Percentiles rank a stretch among this genome's conserved stretches.
phyloP scores from a whole-genome alignment of 23 tunicate species.

The Styela clava region DNA sequence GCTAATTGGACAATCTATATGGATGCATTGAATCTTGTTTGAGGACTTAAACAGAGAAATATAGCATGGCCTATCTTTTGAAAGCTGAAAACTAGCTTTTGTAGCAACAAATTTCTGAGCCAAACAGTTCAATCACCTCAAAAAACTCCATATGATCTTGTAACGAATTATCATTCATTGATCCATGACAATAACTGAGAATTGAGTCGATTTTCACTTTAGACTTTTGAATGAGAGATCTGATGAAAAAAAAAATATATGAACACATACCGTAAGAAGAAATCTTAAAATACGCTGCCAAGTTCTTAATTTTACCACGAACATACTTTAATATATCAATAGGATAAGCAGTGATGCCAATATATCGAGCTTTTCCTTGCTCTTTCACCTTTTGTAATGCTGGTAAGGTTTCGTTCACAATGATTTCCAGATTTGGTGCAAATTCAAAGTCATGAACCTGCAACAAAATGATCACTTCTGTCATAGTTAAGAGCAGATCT shows the following conservation, averaged over 20 bases:
- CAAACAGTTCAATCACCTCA: slow-evolving; percentile 44
- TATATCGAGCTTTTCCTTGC: slow-evolving; percentile 76
- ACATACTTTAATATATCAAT: slow-evolving; percentile 47
- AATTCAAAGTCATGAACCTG: slow-evolving; percentile 89
- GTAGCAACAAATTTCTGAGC: too few relatives aligned
- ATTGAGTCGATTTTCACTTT: slow-evolving; percentile 76
- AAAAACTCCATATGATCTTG: slow-evolving; percentile 55
- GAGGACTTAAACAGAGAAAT: too few relatives aligned
- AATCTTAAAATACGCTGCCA: too few relatives aligned
- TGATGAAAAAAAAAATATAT: neutral
- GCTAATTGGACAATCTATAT: too few relatives aligned
- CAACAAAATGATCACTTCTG: neutral
- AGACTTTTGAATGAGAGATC: slow-evolving; percentile 63
- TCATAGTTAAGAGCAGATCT: neutral
- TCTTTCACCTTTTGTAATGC: slow-evolving; percentile 82
- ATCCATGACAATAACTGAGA: slow-evolving; percentile 83
- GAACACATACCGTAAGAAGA: neutral
- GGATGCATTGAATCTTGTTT: too few relatives aligned
- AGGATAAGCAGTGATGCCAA: slow-evolving; percentile 90
- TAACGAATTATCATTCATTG: slow-evolving; percentile 66
- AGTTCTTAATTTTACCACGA: too few relatives aligned
- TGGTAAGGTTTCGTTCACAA: slow-evolving; percentile 82
- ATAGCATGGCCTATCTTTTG: too few relatives aligned
- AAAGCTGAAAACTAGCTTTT: too few relatives aligned
- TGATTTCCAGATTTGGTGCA: slow-evolving; percentile 60